Percentiles rank a stretch among this genome's conserved stretches.
phyloP scores from a whole-genome alignment of 1,140 invertebrate genomes.

The Drosophila tsacasi region DNA sequence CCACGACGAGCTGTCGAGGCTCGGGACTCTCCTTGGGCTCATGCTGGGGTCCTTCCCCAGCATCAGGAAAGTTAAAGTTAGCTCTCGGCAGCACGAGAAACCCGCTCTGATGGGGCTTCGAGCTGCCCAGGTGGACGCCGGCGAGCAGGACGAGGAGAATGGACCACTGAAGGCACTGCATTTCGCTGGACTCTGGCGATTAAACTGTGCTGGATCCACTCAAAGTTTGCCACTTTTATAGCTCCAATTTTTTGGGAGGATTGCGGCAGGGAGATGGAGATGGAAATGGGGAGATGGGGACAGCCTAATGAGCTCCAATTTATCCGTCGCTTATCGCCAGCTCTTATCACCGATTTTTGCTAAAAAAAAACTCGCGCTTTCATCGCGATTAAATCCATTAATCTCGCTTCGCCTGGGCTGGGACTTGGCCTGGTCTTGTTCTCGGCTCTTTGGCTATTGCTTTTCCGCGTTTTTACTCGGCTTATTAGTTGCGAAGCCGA shows the following conservation, averaged over 20 bases:
- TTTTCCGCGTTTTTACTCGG: slow-evolving; percentile 2
- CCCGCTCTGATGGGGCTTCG: background rate
- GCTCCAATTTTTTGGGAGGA: background rate
- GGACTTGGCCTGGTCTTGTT: slow-evolving; percentile 32
- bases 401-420: slow-evolving; percentile 34
- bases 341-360: slow-evolving; percentile 57
- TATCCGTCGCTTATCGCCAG: slow-evolving; percentile 47
- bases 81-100: slow-evolving; percentile 13
- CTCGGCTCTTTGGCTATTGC: slow-evolving; percentile 2
- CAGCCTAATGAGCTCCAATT: slow-evolving; percentile 57
- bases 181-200: slow-evolving; percentile 2
- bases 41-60: background rate
- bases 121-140: background rate
- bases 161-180: slow-evolving; percentile 7
- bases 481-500: slow-evolving; percentile 16
- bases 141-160: slow-evolving; percentile 3
- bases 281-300: too few species aligned
- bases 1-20: background rate
- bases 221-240: slow-evolving; percentile 50
- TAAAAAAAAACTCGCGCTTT: slow-evolving; percentile 36
- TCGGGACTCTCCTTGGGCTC: slow-evolving; percentile 1
- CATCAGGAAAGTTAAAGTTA: slow-evolving; percentile 1
- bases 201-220: slow-evolving; percentile 13
- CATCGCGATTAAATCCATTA: slow-evolving; percentile 71
- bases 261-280: too few species aligned